These are phyloP conservation scores for Prosopocoilus inquinatus DNA, from an alignment of 2,888 invertebrate species.

Conservation along the genomic window DNA sequence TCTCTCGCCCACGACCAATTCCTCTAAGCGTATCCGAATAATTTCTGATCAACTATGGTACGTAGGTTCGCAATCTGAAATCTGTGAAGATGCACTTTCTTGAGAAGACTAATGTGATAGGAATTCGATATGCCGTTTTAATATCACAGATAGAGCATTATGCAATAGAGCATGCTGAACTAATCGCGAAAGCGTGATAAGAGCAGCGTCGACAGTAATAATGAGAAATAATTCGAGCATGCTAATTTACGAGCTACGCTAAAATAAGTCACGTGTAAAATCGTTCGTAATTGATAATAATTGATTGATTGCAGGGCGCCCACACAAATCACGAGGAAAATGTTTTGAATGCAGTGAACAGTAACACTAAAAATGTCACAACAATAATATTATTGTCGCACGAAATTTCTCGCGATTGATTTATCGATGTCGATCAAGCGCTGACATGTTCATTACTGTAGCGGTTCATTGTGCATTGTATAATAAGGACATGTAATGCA, in stretches of 20 bases:
- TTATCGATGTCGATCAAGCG: not conserved
- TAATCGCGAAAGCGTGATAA: too few relatives aligned
- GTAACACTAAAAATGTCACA: not conserved
- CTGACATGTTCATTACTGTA: not conserved
- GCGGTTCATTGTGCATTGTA: not conserved
- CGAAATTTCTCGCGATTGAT: not conserved
- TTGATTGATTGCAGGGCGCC: not conserved
- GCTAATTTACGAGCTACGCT: not conserved
- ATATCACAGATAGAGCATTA: too few relatives aligned
- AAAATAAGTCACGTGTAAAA: not conserved
- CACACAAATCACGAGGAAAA: not conserved
- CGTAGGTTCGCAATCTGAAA: too few relatives aligned
- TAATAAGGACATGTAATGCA: not conserved
- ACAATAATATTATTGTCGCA: not conserved
- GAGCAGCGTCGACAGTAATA: too few relatives aligned
- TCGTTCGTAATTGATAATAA: not conserved
- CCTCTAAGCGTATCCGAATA: too few relatives aligned
- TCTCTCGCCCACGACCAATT: too few relatives aligned
- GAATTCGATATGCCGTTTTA: too few relatives aligned
- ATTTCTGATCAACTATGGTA: too few relatives aligned
- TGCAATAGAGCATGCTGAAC: too few relatives aligned
- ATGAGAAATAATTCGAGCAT: too few relatives aligned
- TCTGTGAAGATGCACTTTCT: too few relatives aligned
- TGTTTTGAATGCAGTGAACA: not conserved
- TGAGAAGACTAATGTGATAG: too few relatives aligned